A percentile compares a stretch with the other conserved stretches of the same genome.
These are phyloP conservation scores for Mechanitis mazaeus DNA, from an alignment of 2,888 invertebrate genomes.

Conservation along the genomic window DNA sequence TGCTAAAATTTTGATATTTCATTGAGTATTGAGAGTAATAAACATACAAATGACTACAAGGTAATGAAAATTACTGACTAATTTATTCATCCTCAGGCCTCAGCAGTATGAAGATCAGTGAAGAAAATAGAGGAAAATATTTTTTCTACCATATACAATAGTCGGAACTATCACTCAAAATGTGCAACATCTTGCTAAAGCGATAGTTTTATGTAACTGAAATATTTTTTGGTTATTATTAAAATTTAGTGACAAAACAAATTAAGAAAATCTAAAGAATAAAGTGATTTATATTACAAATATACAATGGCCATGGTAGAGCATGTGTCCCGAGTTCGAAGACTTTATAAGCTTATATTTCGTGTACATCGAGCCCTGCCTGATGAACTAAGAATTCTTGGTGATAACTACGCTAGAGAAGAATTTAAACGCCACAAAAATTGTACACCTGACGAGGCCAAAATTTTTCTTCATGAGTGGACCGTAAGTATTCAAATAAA, in stretches of 20 bases:
- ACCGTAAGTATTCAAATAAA: constrained; percentile 75
- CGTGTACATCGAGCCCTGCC: constrained; percentile 87
- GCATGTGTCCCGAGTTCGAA: constrained; percentile 80
- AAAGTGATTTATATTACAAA: background rate
- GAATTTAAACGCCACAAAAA: constrained; percentile 91
- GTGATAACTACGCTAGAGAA: constrained; percentile 86
- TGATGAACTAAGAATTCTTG: constrained; percentile 80
- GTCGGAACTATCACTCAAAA: too few relatives aligned
- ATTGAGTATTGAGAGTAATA: too few relatives aligned
- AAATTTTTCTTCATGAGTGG: constrained; percentile 92
- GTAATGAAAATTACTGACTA: too few relatives aligned
- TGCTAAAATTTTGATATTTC: too few relatives aligned
- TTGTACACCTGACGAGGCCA: constrained; percentile 81
- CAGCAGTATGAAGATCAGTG: too few relatives aligned
- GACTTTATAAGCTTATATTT: constrained; percentile 87
- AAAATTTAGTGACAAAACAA: background rate
- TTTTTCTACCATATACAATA: too few relatives aligned
- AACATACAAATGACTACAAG: too few relatives aligned
- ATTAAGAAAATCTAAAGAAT: background rate
- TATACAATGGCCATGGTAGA: constrained; percentile 39
- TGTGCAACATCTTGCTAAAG: too few relatives aligned
- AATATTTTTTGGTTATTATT: too few relatives aligned
- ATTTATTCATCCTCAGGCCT: too few relatives aligned
- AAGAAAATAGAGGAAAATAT: too few relatives aligned
- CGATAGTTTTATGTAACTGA: too few relatives aligned